phyloP scores from a whole-genome alignment of 2,888 invertebrate genomes.

The Conops quadrifasciatus region DNA sequence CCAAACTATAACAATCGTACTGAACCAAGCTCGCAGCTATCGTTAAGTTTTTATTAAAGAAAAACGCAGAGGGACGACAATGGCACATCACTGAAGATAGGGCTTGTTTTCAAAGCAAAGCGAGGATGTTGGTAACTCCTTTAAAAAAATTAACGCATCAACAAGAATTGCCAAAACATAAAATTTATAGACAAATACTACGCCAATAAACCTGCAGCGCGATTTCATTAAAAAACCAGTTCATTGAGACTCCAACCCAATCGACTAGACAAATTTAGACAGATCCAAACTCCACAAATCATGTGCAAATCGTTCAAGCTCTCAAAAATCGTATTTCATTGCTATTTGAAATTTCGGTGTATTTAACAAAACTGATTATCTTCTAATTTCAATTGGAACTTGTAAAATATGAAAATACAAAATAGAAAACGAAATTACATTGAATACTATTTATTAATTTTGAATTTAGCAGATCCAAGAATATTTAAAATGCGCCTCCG shows the following conservation, averaged over 20 bases:
- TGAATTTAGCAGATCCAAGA: conserved; percentile 35
- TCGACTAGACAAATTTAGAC: no score
- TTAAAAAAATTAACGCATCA: not conserved
- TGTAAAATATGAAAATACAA: conserved; percentile 40
- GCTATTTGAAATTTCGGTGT: not conserved
- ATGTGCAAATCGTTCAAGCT: not conserved
- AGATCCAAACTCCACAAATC: no score
- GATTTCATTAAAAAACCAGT: no score
- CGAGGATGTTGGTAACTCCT: not conserved
- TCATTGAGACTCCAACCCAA: no score
- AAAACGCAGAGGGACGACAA: no score
- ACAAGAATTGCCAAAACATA: not conserved
- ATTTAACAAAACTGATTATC: conserved; percentile 18
- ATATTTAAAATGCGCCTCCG: conserved; percentile 46
- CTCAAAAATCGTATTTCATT: not conserved
- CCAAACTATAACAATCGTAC: no score
- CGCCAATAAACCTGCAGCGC: no score
- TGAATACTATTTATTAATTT: conserved; percentile 46
- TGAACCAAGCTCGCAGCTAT: no score
- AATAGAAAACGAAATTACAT: conserved; percentile 44
- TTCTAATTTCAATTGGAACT: conserved; percentile 22
- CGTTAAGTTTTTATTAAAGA: no score
- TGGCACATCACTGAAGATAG: no score
- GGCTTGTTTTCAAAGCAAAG: not conserved
- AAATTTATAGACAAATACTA: not conserved